Evolutionary conservation across 2,113 vertebrate species (phyloP).

Genomic region (Microtus richardsoni): DNA sequence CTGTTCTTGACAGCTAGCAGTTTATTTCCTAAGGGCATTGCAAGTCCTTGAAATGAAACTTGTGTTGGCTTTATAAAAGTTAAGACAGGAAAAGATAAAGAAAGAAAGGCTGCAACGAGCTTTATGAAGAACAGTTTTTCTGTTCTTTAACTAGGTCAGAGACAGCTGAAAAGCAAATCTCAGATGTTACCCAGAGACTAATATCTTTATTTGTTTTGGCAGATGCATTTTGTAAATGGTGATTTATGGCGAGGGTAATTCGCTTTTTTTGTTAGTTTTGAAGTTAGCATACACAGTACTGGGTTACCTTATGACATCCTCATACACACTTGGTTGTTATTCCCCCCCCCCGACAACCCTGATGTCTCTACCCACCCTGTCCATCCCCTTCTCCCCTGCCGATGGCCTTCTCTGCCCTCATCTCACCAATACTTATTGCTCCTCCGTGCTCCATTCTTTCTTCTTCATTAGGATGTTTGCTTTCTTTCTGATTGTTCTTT

Average conservation of each 20-base stretch:
- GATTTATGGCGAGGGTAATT: not conserved
- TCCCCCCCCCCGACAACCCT: not conserved
- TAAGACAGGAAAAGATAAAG: not conserved
- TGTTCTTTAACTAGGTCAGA: constrained; percentile 7
- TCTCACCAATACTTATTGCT: too few species aligned
- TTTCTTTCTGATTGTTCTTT: too few species aligned
- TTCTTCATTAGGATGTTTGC: not conserved
- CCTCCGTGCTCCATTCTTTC: too few species aligned
- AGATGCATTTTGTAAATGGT: not conserved
- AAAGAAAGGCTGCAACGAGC: not conserved
- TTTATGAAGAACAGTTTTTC: constrained; percentile 21
- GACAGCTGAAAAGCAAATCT: constrained; percentile 32
- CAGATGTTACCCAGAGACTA: not conserved
- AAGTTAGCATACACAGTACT: not conserved
- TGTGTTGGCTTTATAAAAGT: not conserved
- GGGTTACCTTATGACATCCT: too few species aligned
- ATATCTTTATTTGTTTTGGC: constrained; percentile 26
- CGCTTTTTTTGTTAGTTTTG: not conserved
- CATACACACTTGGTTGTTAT: not conserved
- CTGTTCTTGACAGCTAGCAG: not conserved
- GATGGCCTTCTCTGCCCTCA: too few species aligned
- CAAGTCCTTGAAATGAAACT: not conserved
- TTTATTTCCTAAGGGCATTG: not conserved
- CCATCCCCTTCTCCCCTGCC: too few species aligned
- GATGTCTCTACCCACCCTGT: too few species aligned